Base-by-base conservation (phyloP, 2,888 invertebrate genomes). In the Euclidia mi region DNA sequence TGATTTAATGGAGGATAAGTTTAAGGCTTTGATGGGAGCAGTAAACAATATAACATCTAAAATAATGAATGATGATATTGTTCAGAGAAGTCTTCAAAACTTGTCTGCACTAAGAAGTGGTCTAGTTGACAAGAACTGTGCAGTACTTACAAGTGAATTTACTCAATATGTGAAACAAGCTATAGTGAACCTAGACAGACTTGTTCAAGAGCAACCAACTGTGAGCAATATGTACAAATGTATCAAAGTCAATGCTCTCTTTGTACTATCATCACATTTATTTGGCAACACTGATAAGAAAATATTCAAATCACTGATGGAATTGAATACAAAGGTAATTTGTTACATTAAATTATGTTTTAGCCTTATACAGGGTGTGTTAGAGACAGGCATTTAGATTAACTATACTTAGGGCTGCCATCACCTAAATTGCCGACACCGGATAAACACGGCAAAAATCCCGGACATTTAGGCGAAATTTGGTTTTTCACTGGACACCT, bases 251-350 rank as follows among this genome's bases (percentile, higher is more conserved):
- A 97, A 97, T 87, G 94, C 96, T 2, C 92, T 97, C 9, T 95
- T 96, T 84, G 96, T 96, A 1, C 91, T 97, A 15, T 95, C 95
- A 57, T 95, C 96, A 59, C 96, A 96, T 81, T 90, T 98, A 46
- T 98, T 98, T 91, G 97, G 98, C 41, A 95, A 95, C 72, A 95
- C 95, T 71, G 98, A 98, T 85, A 97, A 96, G 79, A 98, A 97
- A 87, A 85, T 96, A 38, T 95, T 97, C 47, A 97, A 96, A 85
- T 92, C 95, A 46, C 84, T 98, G 20, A 93, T 96, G 73, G 98
- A 98, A 71, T 85, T 96, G 2, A 97, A 98, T 85, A 96, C 95
- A 81, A 98, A 97, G 95, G 96, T 96, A 82, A 76, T 10, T 47
- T 7, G 4, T 25, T 3, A 6, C 7, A 7, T 6, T 25, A 25